Base-by-base conservation (phyloP, 2,888 invertebrate genomes). In the Caenorhabditis becei region DNA sequence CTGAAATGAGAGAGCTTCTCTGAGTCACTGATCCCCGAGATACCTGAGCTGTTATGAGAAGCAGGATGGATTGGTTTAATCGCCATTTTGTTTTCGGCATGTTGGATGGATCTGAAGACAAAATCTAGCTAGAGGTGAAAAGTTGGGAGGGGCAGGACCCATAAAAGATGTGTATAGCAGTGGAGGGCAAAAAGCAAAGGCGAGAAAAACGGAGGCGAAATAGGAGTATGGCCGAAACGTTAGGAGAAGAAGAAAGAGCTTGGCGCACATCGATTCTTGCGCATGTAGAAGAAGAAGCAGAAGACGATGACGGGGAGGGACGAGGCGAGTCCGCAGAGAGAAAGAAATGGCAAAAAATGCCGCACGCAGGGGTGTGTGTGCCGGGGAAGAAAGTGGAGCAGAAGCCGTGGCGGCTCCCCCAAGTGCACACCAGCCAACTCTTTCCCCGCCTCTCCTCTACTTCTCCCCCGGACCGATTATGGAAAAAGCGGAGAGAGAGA, bases 41-140 rank as follows among this genome's bases (percentile, higher is more conserved):
- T 44, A 78, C 78, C 65, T 58, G 51, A 53, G 61, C 66, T 20
- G 65, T 66, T 24, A 71, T 35, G 37, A 72, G 58, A 16, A 69
- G 63, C 4, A 74, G 24, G 54, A 79, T 69, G 41, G 62, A 63
- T 32, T 69, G 79, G 79, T 79, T 79, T 79, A 79, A 79, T 74
- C 72, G 67, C 72, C 72, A 72, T 63, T 74, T 74, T 20, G 79
- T 59, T 72, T 67, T 79, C 35, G 49, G 67, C 72, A 74, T 74
- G 37, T 70, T 49, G 16, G 56, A 51, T 61, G 41, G 54, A 53
- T 70, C 59, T 61, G 61, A 49, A 67, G 18, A 61, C 26, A 26
- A 37, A 16, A 53, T 14, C 8, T 23, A 35, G 35, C 35, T 8
- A 35, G 10, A 35, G 35, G 35, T 35, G 5, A 24, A 35, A 66